Evolutionary conservation across 2,113 vertebrate species (phyloP), one percentile per base, ranked within the genome.

Genomic region (Bagarius yarrelli): DNA sequence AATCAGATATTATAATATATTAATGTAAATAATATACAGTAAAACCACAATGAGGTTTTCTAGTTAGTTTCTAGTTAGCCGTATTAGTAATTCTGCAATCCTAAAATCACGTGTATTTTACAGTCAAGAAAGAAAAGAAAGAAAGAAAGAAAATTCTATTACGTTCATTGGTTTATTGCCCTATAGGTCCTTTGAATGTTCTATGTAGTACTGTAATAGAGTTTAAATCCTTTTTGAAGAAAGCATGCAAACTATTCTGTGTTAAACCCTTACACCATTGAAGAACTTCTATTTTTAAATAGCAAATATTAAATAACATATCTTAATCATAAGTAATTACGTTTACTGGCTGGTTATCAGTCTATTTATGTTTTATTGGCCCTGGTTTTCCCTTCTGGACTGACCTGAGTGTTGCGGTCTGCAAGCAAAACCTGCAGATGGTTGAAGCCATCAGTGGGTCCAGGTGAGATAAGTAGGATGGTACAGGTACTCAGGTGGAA

Each of bases 401-500:
- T 90, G 76, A 94, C 93, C 93, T 94, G 93, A 92, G 93, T 93
- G 88, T 92, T 92, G 87, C 90, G 91, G 83, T 94, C 92, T 56
- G 89, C 89, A 61, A 94, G 92, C 83, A 92, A 90, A 83, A 94
- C 92, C 86, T 93, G 92, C 86, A 94, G 91, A 72, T 93, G 89
- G 82, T 90, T 92, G 89, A 92, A 92, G 34, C 91, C 92, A 12
- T 90, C 88, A 6, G 85, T 50, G n/a, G 87, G 90, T 86, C 92
- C 89, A 56, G 91, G 86, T 4, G 88, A 89, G 76, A 94, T 94
- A 34, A 87, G 83, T 63, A 92, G 86, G 73, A 94, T 90, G 1
- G 91, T 94, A 89, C 93, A 94, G 84, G 90, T 91, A 88, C 91
- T 94, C 82, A 94, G 92, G 90, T 93, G 92, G 83, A 94, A 90